Evolutionary conservation across 2,113 vertebrate species (phyloP), one percentile per base, ranked within the genome.

Genomic region (Sarotherodon lohbergeri): DNA sequence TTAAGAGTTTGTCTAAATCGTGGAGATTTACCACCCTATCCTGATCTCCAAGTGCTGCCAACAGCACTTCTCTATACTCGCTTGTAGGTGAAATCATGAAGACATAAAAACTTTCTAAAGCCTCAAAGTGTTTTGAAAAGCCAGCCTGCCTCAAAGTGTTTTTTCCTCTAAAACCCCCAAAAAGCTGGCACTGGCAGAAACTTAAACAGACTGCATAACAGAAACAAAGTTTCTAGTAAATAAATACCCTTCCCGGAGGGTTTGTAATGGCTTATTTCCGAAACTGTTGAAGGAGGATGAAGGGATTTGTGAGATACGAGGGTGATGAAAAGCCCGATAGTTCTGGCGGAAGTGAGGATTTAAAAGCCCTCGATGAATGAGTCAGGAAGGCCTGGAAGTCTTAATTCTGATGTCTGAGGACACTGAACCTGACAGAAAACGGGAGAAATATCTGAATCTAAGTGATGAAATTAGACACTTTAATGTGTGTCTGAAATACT

Each of bases 321-420:
- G 52, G 39, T 83, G 94, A 95, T 92, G 91, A 90, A 88, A 90
- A 43, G 86, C 50, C 48, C 14, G 83, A 93, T 90, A 91, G 90
- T 81, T 83, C 52, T 46, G 81, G 59, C 66, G 78, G 86, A 66
- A 79, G 71, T 19, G n/a, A 84, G 79, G 36, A 32, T 41, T 57
- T 46, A 50, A 71, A 36, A 34, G 79, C 6, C 4, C 48, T 79
- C 19, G 57, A 63, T 83, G 79, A 89, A 86, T 61, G 85, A 85
- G 56, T 59, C 54, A 2, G n/a, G 12, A 27, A 39, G 84, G 17
- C 13, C 24, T 19, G 57, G 41, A 29, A 17, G 57, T 78, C 48
- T 78, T 5, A 54, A 9, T 16, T 36, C 71, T 55, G 50, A 61
- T 12, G 59, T 80, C 7, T 10, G 63, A 87, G 27, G 46, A 50